These are phyloP conservation scores for Drosophila azteca DNA, from an alignment of 1,140 invertebrate genomes.

Conservation along the genomic window DNA sequence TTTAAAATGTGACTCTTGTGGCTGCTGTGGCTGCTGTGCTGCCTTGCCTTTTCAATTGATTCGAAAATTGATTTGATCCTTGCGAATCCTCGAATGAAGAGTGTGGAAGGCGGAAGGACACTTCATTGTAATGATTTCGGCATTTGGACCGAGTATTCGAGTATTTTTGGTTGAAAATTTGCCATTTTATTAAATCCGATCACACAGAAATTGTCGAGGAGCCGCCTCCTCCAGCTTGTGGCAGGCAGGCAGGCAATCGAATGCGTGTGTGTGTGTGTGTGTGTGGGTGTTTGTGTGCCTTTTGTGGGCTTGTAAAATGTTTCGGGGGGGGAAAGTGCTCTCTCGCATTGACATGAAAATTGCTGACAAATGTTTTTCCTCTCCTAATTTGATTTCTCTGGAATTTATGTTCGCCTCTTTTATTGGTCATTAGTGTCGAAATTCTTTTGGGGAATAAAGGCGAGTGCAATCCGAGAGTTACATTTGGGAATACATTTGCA, in stretches of 20 bases:
- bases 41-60: constrained; percentile 53
- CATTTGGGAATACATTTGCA: not conserved
- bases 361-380: constrained; percentile 35
- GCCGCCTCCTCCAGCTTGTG: constrained; percentile 61
- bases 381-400: constrained; percentile 6
- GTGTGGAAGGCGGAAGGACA: constrained; percentile 8
- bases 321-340: constrained; percentile 19
- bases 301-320: constrained; percentile 38
- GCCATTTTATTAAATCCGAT: constrained; percentile 59
- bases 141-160: constrained; percentile 35
- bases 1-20: constrained; percentile 57
- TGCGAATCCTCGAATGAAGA: constrained; percentile 16
- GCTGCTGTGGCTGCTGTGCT: constrained; percentile 28
- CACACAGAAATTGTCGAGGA: constrained; percentile 61
- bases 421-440: constrained; percentile 22
- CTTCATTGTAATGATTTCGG: constrained; percentile 63
- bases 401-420: constrained; percentile 17
- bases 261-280: constrained; percentile 27
- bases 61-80: constrained; percentile 65
- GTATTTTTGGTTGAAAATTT: constrained; percentile 47
- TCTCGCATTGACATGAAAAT: constrained; percentile 37
- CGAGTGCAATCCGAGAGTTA: not conserved
- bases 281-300: not conserved
- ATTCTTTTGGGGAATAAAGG: not conserved
- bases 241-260: constrained; percentile 36